Conservation (phyloP, 2,113 vertebrate genomes). For the Suncus etruscus region DNA sequence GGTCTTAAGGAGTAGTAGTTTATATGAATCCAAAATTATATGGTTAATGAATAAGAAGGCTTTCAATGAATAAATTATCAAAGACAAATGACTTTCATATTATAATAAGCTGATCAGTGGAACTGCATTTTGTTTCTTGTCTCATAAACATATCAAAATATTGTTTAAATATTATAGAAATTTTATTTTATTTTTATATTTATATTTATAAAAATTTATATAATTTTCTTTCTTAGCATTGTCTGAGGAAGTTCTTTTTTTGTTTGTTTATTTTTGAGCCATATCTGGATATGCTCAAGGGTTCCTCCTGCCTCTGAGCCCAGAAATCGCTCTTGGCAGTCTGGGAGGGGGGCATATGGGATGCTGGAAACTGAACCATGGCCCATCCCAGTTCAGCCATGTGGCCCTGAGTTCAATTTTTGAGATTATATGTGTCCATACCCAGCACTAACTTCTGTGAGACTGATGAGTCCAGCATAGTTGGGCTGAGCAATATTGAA, state of each 20-base stretch:
- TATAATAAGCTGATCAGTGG: background rate
- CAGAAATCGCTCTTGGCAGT: too few relatives aligned
- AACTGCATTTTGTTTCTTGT: background rate
- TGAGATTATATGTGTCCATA: too few relatives aligned
- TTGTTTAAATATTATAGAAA: background rate
- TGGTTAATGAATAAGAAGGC: background rate
- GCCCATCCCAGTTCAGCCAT: too few relatives aligned
- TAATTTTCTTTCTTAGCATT: background rate
- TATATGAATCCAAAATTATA: background rate
- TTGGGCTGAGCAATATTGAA: too few relatives aligned
- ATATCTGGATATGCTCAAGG: too few relatives aligned
- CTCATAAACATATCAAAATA: background rate
- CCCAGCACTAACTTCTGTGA: too few relatives aligned
- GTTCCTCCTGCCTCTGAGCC: too few relatives aligned
- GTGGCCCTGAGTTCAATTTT: too few relatives aligned
- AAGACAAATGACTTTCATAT: background rate
- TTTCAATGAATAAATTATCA: background rate
- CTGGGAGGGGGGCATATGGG: too few relatives aligned
- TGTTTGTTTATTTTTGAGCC: too few relatives aligned
- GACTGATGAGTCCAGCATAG: too few relatives aligned
- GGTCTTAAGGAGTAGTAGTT: background rate
- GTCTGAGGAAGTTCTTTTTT: background rate
- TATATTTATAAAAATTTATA: background rate
- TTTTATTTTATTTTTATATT: background rate
- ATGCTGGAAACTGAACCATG: too few relatives aligned